phyloP scores from a whole-genome alignment of 2,888 invertebrate species.

The Subacronicta megacephala region DNA sequence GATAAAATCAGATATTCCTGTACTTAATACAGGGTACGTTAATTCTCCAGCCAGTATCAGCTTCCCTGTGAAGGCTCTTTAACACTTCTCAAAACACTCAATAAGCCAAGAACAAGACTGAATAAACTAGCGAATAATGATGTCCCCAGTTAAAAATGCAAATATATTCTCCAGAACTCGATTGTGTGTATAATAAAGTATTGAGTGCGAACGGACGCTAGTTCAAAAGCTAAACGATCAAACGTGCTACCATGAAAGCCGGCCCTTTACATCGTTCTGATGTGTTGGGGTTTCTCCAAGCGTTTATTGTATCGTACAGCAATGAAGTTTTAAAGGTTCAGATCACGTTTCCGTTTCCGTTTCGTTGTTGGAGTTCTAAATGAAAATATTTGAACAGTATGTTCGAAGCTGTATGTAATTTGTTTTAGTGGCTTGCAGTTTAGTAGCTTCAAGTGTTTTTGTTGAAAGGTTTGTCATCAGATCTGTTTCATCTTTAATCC shows the following conservation, averaged over 20 bases:
- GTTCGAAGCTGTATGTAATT: not conserved
- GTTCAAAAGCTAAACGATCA: slow-evolving; percentile 14
- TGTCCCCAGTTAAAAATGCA: not conserved
- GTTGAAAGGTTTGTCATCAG: too few relatives aligned
- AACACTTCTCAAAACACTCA: too few relatives aligned
- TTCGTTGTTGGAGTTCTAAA: slow-evolving; percentile 10
- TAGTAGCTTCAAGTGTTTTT: not conserved
- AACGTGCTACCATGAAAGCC: slow-evolving; percentile 15
- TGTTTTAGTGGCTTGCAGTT: not conserved
- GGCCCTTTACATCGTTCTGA: slow-evolving; percentile 8
- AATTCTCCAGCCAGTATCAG: too few relatives aligned
- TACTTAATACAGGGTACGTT: too few relatives aligned
- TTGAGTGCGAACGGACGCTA: not conserved
- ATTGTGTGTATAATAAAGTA: slow-evolving; percentile 7
- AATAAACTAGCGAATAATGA: not conserved
- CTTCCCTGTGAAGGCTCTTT: too few relatives aligned
- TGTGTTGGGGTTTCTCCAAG: slow-evolving; percentile 21
- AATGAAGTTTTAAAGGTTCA: slow-evolving; percentile 21
- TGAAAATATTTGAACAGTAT: slow-evolving; percentile 15
- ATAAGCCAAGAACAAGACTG: too few relatives aligned
- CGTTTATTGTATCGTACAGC: slow-evolving; percentile 22
- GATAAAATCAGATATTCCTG: too few relatives aligned
- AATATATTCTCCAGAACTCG: not conserved
- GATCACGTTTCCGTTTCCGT: slow-evolving; percentile 35
- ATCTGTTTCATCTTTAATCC: too few relatives aligned